Conservation (phyloP, 2,113 vertebrate species). For the Agapornis roseicollis region DNA sequence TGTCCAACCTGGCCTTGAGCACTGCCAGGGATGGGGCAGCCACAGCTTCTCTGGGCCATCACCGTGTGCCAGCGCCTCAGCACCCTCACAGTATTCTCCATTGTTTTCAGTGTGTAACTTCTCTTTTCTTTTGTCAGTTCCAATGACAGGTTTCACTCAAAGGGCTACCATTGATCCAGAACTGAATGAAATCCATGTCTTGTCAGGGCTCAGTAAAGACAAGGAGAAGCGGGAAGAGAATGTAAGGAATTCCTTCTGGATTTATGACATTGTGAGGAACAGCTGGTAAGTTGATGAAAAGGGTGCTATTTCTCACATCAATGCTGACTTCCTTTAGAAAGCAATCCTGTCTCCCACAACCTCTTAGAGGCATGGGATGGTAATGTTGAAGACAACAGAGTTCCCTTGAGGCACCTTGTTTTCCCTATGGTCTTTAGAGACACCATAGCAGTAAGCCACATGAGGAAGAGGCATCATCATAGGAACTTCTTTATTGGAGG, state of each 20-base stretch:
- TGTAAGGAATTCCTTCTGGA: constrained; percentile 99
- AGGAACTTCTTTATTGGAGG: neutral
- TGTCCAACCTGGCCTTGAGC: neutral
- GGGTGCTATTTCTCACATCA: neutral
- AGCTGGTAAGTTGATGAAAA: constrained; percentile 83
- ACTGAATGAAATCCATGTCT: constrained; percentile 96
- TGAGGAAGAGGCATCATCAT: neutral
- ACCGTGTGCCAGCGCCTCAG: neutral
- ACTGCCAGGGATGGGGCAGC: neutral
- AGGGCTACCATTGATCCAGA: constrained; percentile 98
- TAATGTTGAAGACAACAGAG: neutral
- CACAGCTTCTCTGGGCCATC: neutral
- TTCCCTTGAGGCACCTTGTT: neutral
- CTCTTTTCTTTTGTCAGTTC: constrained; percentile 76
- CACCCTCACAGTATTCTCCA: accelerated
- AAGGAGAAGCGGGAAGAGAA: constrained; percentile 98
- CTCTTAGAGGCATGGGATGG: neutral
- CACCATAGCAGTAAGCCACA: neutral
- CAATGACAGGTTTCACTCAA: constrained; percentile 98
- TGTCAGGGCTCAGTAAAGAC: constrained; percentile 98
- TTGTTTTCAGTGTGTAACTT: neutral
- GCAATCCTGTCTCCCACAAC: neutral
- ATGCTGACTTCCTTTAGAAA: neutral
- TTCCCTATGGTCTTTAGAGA: neutral
- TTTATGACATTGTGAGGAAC: constrained; percentile 98